Percentiles rank a stretch among this genome's conserved stretches.
These are phyloP conservation scores for Sarcoramphus papa DNA, from an alignment of 2,797 vertebrate genomes.

Conservation along the genomic window DNA sequence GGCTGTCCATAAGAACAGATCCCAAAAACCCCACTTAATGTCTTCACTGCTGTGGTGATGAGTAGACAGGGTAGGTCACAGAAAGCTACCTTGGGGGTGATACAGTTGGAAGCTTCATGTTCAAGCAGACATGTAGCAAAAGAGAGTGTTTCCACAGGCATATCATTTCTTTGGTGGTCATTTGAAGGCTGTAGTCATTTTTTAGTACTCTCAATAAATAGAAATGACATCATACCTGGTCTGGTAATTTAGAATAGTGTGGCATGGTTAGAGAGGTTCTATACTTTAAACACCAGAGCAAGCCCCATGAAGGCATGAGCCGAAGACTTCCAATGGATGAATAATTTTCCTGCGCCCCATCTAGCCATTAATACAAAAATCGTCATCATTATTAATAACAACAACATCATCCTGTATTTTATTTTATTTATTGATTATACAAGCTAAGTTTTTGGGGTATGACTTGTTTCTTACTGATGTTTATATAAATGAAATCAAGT, in stretches of 20 bases:
- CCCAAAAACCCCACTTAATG: neutral
- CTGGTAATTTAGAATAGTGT: neutral
- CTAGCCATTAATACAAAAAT: neutral
- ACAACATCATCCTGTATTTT: neutral
- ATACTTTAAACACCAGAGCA: neutral
- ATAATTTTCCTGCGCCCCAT: neutral
- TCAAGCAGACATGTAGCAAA: neutral
- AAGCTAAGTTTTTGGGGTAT: neutral
- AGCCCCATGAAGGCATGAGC: neutral
- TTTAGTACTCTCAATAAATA: neutral
- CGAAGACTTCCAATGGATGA: neutral
- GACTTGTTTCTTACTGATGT: neutral
- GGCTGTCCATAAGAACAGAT: neutral
- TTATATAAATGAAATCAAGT: neutral
- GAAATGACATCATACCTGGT: neutral
- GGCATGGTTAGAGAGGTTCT: neutral
- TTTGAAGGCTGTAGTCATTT: neutral
- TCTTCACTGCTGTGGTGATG: neutral
- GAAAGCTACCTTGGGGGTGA: rapidly evolving
- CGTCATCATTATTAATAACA: neutral
- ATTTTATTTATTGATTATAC: neutral
- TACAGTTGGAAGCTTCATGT: neutral
- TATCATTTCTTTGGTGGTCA: neutral
- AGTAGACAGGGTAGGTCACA: neutral
- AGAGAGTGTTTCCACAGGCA: neutral